Percentiles rank a stretch among this genome's conserved stretches.
Evolutionary conservation across 2,888 invertebrate species (phyloP).

Genomic region (Eledone cirrhosa): DNA sequence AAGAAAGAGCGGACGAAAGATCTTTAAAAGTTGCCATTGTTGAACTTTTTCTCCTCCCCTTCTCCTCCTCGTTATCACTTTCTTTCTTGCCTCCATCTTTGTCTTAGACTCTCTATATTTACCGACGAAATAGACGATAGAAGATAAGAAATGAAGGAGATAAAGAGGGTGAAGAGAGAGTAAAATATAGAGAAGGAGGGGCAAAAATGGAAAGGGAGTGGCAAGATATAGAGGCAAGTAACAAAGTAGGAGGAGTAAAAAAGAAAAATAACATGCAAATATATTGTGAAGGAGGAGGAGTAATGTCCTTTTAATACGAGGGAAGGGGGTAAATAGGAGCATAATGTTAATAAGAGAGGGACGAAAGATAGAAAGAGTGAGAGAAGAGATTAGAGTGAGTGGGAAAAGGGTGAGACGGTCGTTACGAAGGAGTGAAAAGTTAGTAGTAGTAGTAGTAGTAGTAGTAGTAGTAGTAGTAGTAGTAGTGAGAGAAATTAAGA

Average conservation of each 20-base stretch:
- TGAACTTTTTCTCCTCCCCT: too few relatives aligned
- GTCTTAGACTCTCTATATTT: too few relatives aligned
- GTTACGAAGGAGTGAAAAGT: not conserved
- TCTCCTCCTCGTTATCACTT: too few relatives aligned
- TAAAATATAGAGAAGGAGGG: not conserved
- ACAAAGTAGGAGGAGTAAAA: not conserved
- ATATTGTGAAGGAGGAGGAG: not conserved
- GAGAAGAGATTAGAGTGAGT: not conserved
- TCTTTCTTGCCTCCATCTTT: too few relatives aligned
- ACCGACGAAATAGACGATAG: slow-evolving; percentile 10
- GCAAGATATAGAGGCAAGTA: not conserved
- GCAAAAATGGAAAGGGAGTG: slow-evolving; percentile 3
- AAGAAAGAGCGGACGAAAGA: slow-evolving; percentile 16
- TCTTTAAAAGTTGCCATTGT: not conserved
- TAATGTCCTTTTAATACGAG: not conserved
- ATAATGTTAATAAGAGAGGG: not conserved
- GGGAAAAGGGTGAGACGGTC: not conserved
- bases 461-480: too few relatives aligned
- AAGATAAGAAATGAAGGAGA: not conserved
- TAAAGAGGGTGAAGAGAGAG: slow-evolving; percentile 18
- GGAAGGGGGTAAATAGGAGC: not conserved
- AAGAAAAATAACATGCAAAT: not conserved
- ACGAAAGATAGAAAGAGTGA: not conserved
- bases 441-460: too few relatives aligned
- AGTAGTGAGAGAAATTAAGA: too few relatives aligned